phyloP scores from a whole-genome alignment of 2,888 invertebrate species.

The Ophion ellenae region DNA sequence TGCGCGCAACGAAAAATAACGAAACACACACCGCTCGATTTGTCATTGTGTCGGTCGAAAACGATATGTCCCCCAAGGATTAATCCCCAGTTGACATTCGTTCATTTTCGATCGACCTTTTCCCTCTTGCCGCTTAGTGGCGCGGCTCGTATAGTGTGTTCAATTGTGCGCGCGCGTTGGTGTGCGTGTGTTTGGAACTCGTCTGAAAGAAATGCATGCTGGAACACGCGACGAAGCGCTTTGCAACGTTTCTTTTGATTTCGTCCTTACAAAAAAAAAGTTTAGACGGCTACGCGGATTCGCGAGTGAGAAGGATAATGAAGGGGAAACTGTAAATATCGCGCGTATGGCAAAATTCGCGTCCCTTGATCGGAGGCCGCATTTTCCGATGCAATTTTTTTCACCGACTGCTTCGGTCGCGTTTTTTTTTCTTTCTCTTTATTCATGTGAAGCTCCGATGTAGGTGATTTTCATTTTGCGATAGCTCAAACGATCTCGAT shows the following conservation, averaged over 20 bases:
- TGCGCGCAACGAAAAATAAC: too few relatives aligned
- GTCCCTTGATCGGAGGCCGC: neutral
- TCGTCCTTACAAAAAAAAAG: neutral
- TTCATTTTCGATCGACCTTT: conserved; percentile 17
- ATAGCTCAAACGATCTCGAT: conserved; percentile 25
- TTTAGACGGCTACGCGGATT: neutral
- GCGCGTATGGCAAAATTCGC: neutral
- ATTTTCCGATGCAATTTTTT: conserved; percentile 1
- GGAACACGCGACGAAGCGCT: conserved; percentile 27
- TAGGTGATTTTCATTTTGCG: conserved; percentile 8
- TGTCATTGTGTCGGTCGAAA: neutral
- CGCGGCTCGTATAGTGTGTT: conserved; percentile 65
- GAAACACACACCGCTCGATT: too few relatives aligned
- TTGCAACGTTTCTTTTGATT: conserved; percentile 18
- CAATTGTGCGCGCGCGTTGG: conserved; percentile 58
- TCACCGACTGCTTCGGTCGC: neutral
- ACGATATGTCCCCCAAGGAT: neutral
- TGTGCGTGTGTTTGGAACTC: conserved; percentile 60
- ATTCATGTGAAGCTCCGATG: neutral
- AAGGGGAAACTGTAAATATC: conserved; percentile 9
- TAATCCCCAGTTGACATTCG: conserved; percentile 11
- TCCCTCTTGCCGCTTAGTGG: conserved; percentile 49
- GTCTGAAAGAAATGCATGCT: conserved; percentile 3
- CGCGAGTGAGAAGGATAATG: neutral
- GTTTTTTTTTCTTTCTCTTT: conserved; percentile 10